These are phyloP conservation scores for Ylistrum balloti DNA, from an alignment of 1,140 invertebrate species.

Conservation along the genomic window DNA sequence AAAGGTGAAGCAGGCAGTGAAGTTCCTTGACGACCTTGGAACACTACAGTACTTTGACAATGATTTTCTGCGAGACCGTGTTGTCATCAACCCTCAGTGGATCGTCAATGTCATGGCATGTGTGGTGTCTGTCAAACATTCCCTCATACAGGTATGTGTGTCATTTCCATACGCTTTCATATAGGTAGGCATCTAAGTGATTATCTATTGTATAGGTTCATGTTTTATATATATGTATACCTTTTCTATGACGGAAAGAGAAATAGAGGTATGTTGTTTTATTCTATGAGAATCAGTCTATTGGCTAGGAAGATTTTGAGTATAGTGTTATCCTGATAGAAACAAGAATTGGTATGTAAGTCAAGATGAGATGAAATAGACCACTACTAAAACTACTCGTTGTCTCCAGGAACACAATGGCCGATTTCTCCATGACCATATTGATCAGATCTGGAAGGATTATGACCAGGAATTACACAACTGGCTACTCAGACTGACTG, in stretches of 20 bases:
- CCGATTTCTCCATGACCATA: conserved; percentile 74
- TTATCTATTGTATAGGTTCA: too few relatives aligned
- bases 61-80: conserved; percentile 77
- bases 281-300: too few relatives aligned
- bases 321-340: background rate
- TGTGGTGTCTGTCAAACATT: conserved; percentile 81
- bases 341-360: background rate
- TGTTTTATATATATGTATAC: too few relatives aligned
- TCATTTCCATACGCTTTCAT: background rate
- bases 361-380: too few relatives aligned
- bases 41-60: conserved; percentile 81
- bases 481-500: conserved; percentile 80
- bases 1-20: conserved; percentile 76
- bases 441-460: conserved; percentile 76
- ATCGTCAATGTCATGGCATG: conserved; percentile 82
- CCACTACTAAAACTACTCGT: too few relatives aligned
- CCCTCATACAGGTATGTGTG: conserved; percentile 73
- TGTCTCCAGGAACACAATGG: conserved; percentile 73
- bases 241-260: too few relatives aligned
- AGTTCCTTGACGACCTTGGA: conserved; percentile 80
- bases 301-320: too few relatives aligned
- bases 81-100: conserved; percentile 82
- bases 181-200: too few relatives aligned
- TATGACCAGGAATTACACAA: conserved; percentile 75
- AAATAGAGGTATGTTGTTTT: too few relatives aligned